phyloP scores from a whole-genome alignment of 2,113 vertebrate genomes.

The Morone chrysops region DNA sequence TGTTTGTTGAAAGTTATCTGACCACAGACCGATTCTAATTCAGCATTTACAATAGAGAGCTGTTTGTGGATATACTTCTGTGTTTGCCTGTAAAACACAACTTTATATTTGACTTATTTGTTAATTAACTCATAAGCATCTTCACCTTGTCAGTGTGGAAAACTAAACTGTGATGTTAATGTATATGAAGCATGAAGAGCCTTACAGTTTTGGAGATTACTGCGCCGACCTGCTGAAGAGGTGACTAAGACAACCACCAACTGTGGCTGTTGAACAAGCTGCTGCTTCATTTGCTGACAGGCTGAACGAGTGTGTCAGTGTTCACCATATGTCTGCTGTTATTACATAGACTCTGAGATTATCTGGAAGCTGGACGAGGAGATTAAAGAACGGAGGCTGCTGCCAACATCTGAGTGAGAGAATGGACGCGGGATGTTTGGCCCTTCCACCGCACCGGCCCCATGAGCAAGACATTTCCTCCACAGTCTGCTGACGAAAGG shows the following conservation, averaged over 20 bases:
- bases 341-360: constrained; percentile 22
- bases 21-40: too few species aligned
- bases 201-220: not conserved
- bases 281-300: constrained; percentile 46
- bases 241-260: constrained; percentile 32
- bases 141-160: too few species aligned
- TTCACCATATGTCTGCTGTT: constrained; percentile 50
- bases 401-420: not conserved
- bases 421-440: not conserved
- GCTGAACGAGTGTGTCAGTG: not conserved
- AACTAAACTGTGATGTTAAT: too few species aligned
- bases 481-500: not conserved
- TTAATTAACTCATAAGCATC: too few species aligned
- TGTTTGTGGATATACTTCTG: too few species aligned
- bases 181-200: too few species aligned
- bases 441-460: not conserved
- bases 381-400: constrained; percentile 32
- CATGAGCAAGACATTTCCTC: not conserved
- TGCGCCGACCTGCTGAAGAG: constrained; percentile 1
- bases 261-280: constrained; percentile 60
- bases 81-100: not conserved
- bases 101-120: not conserved
- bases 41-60: too few species aligned
- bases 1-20: too few species aligned
- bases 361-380: constrained; percentile 5